These are phyloP conservation scores for Doryteuthis pealeii DNA, from an alignment of 1,140 invertebrate genomes.

Conservation along the genomic window DNA sequence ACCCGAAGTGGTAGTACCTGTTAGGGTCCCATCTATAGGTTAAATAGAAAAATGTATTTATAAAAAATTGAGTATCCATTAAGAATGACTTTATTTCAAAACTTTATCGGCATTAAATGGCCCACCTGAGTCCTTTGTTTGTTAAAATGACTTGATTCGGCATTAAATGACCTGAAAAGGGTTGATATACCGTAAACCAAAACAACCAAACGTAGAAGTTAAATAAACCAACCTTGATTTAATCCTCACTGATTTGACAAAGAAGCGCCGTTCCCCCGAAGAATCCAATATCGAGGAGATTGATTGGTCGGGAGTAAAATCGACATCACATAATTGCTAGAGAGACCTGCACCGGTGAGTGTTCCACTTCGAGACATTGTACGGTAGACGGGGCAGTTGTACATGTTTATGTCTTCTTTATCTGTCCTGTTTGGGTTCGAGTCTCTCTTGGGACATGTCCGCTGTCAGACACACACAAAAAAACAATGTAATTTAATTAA, in stretches of 20 bases:
- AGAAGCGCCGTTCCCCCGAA: constrained; percentile 54
- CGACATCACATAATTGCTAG: constrained; percentile 78
- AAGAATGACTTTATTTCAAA: too few species aligned
- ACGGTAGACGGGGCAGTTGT: constrained; percentile 79
- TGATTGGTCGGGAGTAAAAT: constrained; percentile 50
- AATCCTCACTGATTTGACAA: constrained; percentile 50
- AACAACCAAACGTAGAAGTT: too few species aligned
- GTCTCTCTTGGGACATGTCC: background rate
- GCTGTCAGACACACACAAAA: background rate
- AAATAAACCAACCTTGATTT: too few species aligned
- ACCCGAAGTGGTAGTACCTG: too few species aligned
- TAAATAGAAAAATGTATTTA: too few species aligned
- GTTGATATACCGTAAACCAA: too few species aligned
- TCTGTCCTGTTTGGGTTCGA: constrained; percentile 49
- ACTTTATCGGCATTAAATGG: too few species aligned
- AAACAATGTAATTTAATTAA: background rate
- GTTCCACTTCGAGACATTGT: constrained; percentile 78
- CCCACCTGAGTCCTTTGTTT: too few species aligned
- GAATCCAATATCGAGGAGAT: constrained; percentile 50
- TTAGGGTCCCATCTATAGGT: too few species aligned
- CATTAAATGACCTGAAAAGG: too few species aligned
- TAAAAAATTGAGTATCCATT: too few species aligned
- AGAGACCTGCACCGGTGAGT: constrained; percentile 81
- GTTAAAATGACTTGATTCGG: too few species aligned
- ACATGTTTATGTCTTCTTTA: constrained; percentile 46